Conservation (phyloP, 2,888 invertebrate genomes). For the Lamproptera curius region DNA sequence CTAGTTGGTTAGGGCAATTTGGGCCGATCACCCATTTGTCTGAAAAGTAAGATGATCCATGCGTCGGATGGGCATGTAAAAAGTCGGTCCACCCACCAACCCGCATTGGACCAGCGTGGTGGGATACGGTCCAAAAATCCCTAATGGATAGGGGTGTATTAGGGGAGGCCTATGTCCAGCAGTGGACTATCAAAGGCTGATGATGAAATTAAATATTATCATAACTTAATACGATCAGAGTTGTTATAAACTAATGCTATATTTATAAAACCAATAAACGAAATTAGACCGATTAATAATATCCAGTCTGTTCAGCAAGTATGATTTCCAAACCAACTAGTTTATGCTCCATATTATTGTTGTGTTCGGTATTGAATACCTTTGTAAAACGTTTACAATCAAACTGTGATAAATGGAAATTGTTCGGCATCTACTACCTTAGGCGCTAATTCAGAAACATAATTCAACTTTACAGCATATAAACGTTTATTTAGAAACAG, state of each 20-base stretch:
- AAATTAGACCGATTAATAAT: too few species aligned
- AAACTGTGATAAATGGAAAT: constrained; percentile 52
- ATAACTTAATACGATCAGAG: background rate
- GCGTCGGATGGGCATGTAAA: too few species aligned
- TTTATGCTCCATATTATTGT: constrained; percentile 16
- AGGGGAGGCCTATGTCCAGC: too few species aligned
- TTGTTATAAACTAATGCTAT: constrained; percentile 2
- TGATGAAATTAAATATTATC: too few species aligned
- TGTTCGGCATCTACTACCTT: constrained; percentile 44
- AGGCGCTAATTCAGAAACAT: constrained; percentile 34
- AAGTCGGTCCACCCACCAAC: too few species aligned
- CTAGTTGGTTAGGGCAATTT: too few species aligned
- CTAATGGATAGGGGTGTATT: too few species aligned
- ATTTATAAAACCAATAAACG: constrained; percentile 3
- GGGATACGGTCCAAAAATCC: too few species aligned
- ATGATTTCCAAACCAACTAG: background rate
- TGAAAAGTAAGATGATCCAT: too few species aligned
- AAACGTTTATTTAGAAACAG: background rate
- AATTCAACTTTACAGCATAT: constrained; percentile 4
- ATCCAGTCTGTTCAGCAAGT: constrained; percentile 9
- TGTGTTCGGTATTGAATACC: constrained; percentile 23
- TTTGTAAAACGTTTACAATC: constrained; percentile 38
- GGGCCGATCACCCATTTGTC: too few species aligned
- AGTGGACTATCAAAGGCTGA: too few species aligned
- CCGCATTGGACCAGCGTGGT: too few species aligned